Evolutionary conservation across 2,797 vertebrate species (phyloP).

Genomic region (Crax fasciolata): DNA sequence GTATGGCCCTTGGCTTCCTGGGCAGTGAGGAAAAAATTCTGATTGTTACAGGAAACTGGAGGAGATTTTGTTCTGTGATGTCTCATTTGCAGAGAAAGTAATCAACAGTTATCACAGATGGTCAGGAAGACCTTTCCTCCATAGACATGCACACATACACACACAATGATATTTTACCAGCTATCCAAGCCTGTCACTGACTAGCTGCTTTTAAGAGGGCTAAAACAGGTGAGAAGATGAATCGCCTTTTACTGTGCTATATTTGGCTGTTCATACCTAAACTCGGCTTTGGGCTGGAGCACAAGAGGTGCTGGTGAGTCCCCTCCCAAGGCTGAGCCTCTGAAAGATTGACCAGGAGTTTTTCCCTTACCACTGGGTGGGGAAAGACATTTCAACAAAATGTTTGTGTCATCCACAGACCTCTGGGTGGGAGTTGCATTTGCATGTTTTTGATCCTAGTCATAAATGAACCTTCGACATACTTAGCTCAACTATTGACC

Average conservation of each 20-base stretch:
- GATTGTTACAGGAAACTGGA: neutral
- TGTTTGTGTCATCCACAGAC: slow-evolving; percentile 19
- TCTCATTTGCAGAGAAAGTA: neutral
- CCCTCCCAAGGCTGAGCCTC: slow-evolving; percentile 6
- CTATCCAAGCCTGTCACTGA: neutral
- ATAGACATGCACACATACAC: neutral
- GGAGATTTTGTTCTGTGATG: neutral
- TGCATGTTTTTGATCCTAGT: neutral
- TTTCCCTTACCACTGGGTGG: slow-evolving; percentile 37
- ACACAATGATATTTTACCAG: neutral
- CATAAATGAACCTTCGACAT: neutral
- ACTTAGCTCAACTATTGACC: slow-evolving; percentile 51
- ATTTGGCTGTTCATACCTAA: neutral
- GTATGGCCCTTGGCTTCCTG: neutral
- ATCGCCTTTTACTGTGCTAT: neutral
- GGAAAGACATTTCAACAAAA: slow-evolving; percentile 30
- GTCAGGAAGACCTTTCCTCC: neutral
- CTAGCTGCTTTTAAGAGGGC: neutral
- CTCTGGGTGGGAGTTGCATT: neutral
- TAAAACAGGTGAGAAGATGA: neutral
- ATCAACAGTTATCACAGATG: neutral
- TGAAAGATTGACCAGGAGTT: neutral
- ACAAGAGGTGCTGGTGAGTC: neutral
- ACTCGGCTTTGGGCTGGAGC: neutral
- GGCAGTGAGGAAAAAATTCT: neutral